Evolutionary conservation across 2,888 invertebrate species (phyloP), one percentile per base, ranked within the genome.

Genomic region (Calliopum simillimum): DNA sequence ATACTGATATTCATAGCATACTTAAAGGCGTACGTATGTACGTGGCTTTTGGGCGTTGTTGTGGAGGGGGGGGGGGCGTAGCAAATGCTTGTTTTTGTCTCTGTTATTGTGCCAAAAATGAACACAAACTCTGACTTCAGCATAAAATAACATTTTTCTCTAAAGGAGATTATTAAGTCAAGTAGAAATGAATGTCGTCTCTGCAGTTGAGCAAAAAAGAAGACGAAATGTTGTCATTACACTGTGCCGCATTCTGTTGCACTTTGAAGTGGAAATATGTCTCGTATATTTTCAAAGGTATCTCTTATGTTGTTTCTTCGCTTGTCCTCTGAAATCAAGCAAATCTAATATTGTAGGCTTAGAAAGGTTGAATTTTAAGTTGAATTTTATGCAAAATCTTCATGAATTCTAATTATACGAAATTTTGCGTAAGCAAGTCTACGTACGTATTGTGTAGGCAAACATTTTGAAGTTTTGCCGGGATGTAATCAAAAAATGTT

Each of bases 351-450:
- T 8, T 33, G 33, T 33, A 33, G 8, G 33, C 33, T 33, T 5
- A 33, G 47, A 23, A 16, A 12, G 46, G 58, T 43, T 23, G 21
- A 33, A 43, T 49, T 33, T 13, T 14, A 14, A 56, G 23, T 56
- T 58, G 47, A 66, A 67, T 59, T 65, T 51, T 70, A 59, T 70
- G 70, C 70, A 65, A 70, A 64, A 59, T 70, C 65, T 64, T 70
- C 65, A 64, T 70, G 70, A 70, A 70, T 70, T 70, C 65, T 70
- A 70, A 70, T 70, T 69, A 65, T 56, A 68, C 55, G 25, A 55
- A 59, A 56, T 68, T 68, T 61, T 61, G 44, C 59, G 49, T 46
- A 55, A 43, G 41, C 46, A 41, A 62, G 16, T 55, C 53, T 61
- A 49, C 19, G 14, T 41, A 21, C 33, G 33, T 41, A 59, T n/a